These are phyloP conservation scores for Crax fasciolata DNA, from an alignment of 2,797 vertebrate species.

Conservation along the genomic window DNA sequence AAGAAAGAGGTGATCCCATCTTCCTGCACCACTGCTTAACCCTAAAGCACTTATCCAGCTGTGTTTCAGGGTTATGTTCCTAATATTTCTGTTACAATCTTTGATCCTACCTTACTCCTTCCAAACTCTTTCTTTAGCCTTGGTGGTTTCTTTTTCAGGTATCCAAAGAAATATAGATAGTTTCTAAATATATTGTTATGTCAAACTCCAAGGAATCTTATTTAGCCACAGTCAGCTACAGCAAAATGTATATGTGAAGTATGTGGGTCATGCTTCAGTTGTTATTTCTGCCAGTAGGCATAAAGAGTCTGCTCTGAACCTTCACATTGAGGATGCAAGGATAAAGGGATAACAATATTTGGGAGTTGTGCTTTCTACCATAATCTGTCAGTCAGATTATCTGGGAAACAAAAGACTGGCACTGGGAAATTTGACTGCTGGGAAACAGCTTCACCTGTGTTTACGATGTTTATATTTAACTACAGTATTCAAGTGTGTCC, in stretches of 20 bases:
- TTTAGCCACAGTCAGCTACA: background rate
- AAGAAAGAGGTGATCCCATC: background rate
- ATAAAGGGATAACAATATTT: too few species aligned
- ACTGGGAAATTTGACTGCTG: background rate
- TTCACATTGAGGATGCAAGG: background rate
- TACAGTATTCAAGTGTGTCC: background rate
- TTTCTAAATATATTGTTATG: background rate
- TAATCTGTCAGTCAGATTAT: background rate
- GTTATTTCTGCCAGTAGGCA: rapidly evolving
- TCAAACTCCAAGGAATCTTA: background rate
- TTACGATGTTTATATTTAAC: background rate
- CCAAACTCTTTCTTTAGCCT: background rate
- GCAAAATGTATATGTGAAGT: rapidly evolving
- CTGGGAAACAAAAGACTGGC: background rate
- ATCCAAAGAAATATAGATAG: background rate
- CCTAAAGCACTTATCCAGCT: background rate
- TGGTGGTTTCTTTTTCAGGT: background rate
- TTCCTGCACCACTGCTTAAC: background rate
- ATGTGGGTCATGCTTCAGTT: background rate
- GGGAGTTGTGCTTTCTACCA: background rate
- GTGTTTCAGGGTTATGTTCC: background rate
- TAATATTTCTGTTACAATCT: background rate
- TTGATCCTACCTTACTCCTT: background rate
- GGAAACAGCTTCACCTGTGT: rapidly evolving
- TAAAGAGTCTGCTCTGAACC: background rate